Evolutionary conservation across 2,797 vertebrate species (phyloP).

Genomic region (Anguilla marmorata): DNA sequence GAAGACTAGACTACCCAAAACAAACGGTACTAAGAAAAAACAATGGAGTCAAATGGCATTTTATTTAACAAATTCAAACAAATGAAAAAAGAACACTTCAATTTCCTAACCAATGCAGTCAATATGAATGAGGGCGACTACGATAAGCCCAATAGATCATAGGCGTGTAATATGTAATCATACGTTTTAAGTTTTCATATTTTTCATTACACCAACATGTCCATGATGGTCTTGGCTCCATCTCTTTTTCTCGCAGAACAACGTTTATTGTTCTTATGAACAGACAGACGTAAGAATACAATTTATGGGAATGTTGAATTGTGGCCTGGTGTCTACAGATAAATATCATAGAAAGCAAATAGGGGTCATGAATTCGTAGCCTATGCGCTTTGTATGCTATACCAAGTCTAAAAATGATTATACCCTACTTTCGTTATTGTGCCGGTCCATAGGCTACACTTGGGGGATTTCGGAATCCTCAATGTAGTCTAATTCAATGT

Average conservation of each 20-base stretch:
- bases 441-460: too few species aligned
- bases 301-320: not conserved
- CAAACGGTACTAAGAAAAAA: too few species aligned
- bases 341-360: not conserved
- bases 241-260: not conserved
- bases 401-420: too few species aligned
- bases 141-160: too few species aligned
- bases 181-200: too few species aligned
- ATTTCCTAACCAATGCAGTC: not conserved
- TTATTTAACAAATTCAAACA: conserved; percentile 2
- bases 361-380: not conserved
- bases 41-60: not conserved
- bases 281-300: not conserved
- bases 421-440: not conserved
- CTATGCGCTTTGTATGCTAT: not conserved
- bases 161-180: too few species aligned
- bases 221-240: too few species aligned
- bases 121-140: too few species aligned
- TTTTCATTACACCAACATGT: too few species aligned
- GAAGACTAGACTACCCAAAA: too few species aligned
- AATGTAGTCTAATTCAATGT: not conserved
- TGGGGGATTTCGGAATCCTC: not conserved
- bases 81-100: not conserved
- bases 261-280: not conserved
- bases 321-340: not conserved